Conservation (phyloP, 2,113 vertebrate genomes). For the Lutjanus erythropterus region DNA sequence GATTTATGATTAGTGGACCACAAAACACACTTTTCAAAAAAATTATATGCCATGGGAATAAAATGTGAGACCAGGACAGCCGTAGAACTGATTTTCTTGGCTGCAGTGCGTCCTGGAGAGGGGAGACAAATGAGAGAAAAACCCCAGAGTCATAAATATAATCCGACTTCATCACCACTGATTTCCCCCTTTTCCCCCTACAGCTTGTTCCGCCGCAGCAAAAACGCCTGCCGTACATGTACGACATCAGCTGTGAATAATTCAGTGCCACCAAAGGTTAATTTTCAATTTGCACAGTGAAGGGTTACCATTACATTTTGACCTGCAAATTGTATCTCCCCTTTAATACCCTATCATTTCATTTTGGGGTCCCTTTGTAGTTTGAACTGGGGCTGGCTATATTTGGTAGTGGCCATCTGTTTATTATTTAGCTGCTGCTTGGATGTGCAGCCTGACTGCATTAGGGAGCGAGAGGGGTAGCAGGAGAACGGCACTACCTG, state of each 20-base stretch:
- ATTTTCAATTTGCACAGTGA: constrained; percentile 90
- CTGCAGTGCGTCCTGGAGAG: constrained; percentile 18
- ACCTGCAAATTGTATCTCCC: constrained; percentile 90
- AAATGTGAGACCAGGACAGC: constrained; percentile 3
- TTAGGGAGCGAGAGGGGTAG: constrained; percentile 77
- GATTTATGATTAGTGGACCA: neutral
- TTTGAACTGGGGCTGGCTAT: constrained; percentile 83
- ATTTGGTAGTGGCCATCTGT: constrained; percentile 90
- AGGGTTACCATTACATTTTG: constrained; percentile 89
- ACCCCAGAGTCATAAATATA: constrained; percentile 62
- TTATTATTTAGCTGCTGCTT: constrained; percentile 89
- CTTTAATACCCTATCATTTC: constrained; percentile 89
- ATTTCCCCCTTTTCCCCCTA: constrained; percentile 8
- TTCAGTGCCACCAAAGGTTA: constrained; percentile 86
- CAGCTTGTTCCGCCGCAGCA: constrained; percentile 42
- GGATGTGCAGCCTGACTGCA: constrained; percentile 84
- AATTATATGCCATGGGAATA: constrained; percentile 8
- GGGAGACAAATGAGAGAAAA: constrained; percentile 39
- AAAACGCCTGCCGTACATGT: constrained; percentile 51
- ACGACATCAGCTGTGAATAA: constrained; percentile 81
- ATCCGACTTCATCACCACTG: constrained; percentile 59
- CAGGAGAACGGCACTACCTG: constrained; percentile 75
- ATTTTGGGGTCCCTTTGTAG: constrained; percentile 85
- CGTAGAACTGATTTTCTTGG: constrained; percentile 23
- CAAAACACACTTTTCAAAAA: neutral